Evolutionary conservation across 2,797 vertebrate genomes (phyloP), one percentile per base, ranked within the genome.

Genomic region (Premnoplex brunnescens): DNA sequence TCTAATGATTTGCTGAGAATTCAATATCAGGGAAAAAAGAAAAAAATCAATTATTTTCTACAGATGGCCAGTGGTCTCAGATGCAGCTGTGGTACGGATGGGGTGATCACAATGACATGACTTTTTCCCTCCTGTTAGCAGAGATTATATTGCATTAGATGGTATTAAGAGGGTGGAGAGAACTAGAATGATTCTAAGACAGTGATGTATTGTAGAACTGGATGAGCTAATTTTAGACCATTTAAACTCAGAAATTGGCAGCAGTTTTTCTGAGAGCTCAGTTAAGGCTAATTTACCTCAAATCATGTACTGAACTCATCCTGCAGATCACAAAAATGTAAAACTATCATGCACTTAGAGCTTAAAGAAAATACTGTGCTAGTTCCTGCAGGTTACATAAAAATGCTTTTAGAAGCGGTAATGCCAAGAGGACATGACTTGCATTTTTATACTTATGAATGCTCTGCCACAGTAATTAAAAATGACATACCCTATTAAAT

Each of bases 381-480:
- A 55, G 81, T 91, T 96, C 72, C 94, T 95, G 79, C 77, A 93
- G 85, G 91, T 96, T 85, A 94, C 56, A 94, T 93, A 89, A 95
- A 96, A 79, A 69, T 39, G 72, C 94, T 95, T 91, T 88, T 49
- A 85, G 87, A 75, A 89, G 85, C 22, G 0, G 76, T 69, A 83
- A 82, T 79, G 56, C 79, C 77, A 85, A 56, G 67, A 86, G 86
- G 94, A 86, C 81, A 86, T 73, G 86, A 89, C 88, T 93, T 95
- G 93, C 89, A 88, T 94, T 95, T 96, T 93, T 59, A 89, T 37
- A 56, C 76, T 90, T 85, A 51, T 5, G 75, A 79, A 76, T 62
- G 67, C 73, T 90, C 54, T 86, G 86, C 64, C 62, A 88, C 55
- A 58, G 73, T 94, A 96, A 96, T 95, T 96, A 96, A 91, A 96